Evolutionary conservation across 2,888 invertebrate genomes (phyloP), one percentile per base, ranked within the genome.

Genomic region (Xestia sexstrigata): DNA sequence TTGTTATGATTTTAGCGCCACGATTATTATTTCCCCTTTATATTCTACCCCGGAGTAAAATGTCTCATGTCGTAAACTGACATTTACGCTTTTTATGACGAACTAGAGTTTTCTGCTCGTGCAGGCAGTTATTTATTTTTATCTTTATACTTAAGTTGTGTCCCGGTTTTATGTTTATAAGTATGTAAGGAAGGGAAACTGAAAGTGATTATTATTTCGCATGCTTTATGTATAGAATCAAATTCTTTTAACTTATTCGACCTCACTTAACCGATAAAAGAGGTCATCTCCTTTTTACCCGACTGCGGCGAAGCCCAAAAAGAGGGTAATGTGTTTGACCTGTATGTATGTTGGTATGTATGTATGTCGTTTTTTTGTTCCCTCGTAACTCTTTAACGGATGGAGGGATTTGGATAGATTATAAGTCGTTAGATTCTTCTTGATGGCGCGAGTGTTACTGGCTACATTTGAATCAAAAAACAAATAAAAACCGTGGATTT

Each of bases 1-100:
- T 88, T 88, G 82, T 82, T 88, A 84, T 82, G 87, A 76, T 87
- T 87, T 76, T 76, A 82, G 74, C 66, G 60, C 49, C 68, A 72
- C 76, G 82, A 84, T 87, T 84, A 82, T 84, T 82, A 78, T 70
- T 78, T 85, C 63, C 68, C 49, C 26, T 67, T 60, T 70, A 58
- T 76, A 70, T 55, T 62, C 66, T 66, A 20, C 55, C 69, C 68
- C 30, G 71, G 30, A 55, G 70, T 68, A 75, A 45, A 85, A 70
- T 63, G 52, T 76, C 72, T 2, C 47, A 65, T 78, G 72, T 88
- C 88, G 86, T 88, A 88, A 88, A 84, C 55, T 78, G 47, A 76
- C 35, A 75, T 81, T 78, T 70, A 75, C 78, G 73, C 74, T 78
- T 82, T 83, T 82, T 84, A 84, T 74, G 78, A 76, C 72, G 66